These are phyloP conservation scores for Smutsia temminckii DNA, from an alignment of 2,797 vertebrate genomes.

Conservation along the genomic window DNA sequence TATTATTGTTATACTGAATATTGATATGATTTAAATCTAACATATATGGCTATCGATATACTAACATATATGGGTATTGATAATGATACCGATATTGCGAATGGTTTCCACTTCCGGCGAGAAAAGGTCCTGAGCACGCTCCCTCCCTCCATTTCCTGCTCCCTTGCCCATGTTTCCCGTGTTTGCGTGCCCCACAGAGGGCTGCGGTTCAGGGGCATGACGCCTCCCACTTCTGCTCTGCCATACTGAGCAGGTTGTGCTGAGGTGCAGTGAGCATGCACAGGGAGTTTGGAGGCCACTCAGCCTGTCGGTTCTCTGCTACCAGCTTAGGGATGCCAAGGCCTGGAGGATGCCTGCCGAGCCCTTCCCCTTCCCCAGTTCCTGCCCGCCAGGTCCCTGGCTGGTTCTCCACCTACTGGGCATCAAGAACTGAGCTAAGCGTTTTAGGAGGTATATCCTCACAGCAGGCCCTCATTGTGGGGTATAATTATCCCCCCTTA, in stretches of 20 bases:
- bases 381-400: background rate
- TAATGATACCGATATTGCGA: background rate
- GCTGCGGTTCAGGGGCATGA: background rate
- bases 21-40: background rate
- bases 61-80: no score
- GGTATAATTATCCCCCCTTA: background rate
- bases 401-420: background rate
- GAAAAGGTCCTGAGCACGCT: background rate
- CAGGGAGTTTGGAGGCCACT: no score
- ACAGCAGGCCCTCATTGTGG: background rate
- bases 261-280: background rate
- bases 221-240: background rate
- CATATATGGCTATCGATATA: background rate
- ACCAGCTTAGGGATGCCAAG: background rate
- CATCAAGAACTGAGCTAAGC: background rate
- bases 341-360: background rate
- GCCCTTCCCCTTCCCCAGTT: background rate
- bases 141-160: background rate
- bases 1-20: background rate
- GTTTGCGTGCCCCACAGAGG: background rate
- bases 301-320: background rate
- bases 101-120: background rate
- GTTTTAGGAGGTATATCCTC: background rate
- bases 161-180: background rate
- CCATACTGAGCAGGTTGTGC: background rate